Evolutionary conservation across 2,113 vertebrate species (phyloP).

Genomic region (Rhinolophus sinicus): DNA sequence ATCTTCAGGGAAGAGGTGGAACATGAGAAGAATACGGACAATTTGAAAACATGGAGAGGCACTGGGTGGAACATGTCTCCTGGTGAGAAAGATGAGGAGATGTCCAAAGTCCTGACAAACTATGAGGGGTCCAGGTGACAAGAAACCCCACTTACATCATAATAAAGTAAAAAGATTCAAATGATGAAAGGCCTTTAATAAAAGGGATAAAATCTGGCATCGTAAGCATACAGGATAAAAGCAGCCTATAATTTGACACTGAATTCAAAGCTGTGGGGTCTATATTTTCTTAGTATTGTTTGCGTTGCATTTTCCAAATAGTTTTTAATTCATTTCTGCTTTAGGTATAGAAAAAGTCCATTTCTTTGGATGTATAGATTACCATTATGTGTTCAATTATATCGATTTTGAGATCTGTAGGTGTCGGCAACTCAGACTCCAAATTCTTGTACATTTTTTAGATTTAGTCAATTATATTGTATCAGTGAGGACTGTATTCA

Average conservation of each 20-base stretch:
- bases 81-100: background rate
- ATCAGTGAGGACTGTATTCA: background rate
- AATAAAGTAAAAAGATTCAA: background rate
- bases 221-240: background rate
- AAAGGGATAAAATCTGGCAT: background rate
- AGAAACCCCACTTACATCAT: background rate
- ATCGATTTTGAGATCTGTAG: constrained; percentile 27
- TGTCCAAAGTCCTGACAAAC: background rate
- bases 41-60: background rate
- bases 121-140: background rate
- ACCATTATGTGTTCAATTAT: background rate
- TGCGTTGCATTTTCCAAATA: background rate
- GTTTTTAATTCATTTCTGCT: constrained; percentile 15
- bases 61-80: background rate
- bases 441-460: constrained; percentile 5
- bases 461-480: background rate
- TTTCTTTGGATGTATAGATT: constrained; percentile 27
- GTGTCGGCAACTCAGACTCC: background rate
- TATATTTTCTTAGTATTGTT: constrained; percentile 2
- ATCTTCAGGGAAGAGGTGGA: background rate
- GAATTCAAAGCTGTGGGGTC: background rate
- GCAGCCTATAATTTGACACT: background rate
- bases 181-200: background rate
- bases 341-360: background rate
- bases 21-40: background rate